Evolutionary conservation across 2,113 vertebrate species (phyloP).

Genomic region (Bucco capensis): DNA sequence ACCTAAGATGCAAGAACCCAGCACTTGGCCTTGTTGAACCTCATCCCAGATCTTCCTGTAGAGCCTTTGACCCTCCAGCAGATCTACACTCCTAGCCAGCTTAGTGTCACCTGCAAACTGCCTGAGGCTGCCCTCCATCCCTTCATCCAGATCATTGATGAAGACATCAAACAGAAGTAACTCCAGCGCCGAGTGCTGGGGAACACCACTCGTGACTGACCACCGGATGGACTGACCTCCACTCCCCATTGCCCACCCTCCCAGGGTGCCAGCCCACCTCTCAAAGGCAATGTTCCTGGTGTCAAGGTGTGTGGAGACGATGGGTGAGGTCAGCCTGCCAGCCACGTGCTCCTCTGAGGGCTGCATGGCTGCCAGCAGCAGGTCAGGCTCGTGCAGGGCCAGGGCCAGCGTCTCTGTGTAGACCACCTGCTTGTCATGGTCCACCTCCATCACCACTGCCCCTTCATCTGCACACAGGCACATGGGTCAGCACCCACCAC

Average conservation of each 20-base stretch:
- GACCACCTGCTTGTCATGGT: conserved; percentile 94
- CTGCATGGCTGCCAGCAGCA: conserved; percentile 90
- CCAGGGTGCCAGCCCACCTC: conserved; percentile 68
- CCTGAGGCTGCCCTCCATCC: background rate
- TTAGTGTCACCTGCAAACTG: background rate
- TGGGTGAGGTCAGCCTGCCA: conserved; percentile 87
- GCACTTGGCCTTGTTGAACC: too few species aligned
- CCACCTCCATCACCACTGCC: conserved; percentile 95
- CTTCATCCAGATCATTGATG: too few species aligned
- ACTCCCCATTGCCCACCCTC: too few species aligned
- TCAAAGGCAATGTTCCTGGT: conserved; percentile 94
- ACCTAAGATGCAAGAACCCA: too few species aligned
- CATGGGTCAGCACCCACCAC: background rate
- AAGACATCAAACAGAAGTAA: background rate
- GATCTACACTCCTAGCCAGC: background rate
- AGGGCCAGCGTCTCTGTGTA: conserved; percentile 88
- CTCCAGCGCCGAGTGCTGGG: background rate
- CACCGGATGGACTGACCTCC: too few species aligned
- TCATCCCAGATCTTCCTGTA: too few species aligned
- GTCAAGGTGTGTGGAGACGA: conserved; percentile 94
- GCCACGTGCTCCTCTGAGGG: conserved; percentile 92
- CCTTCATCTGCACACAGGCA: conserved; percentile 75
- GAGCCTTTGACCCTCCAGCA: background rate
- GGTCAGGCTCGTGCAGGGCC: conserved; percentile 82
- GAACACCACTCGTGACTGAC: background rate